Evolutionary conservation across 2,888 invertebrate genomes (phyloP), one percentile per base, ranked within the genome.

Genomic region (Andrena bicolor): DNA sequence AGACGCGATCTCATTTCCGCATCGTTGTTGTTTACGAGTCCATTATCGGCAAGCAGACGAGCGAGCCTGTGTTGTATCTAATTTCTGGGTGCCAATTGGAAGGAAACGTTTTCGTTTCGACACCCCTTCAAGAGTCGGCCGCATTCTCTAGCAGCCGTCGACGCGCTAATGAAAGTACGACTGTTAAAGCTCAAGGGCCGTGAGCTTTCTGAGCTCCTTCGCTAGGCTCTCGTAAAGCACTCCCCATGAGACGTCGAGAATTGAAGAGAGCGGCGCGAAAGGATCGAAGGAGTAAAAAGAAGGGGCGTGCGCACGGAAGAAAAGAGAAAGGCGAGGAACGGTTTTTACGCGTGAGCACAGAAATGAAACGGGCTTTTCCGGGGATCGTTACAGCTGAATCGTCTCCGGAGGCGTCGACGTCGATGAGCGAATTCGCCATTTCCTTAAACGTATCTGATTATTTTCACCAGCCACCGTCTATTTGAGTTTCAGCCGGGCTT

Each of bases 101-200:
- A 78, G 81, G 80, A 87, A 83, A 85, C 80, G 86, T 82, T 88
- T 87, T 86, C 86, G 73, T 77, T 81, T 80, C 83, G 73, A 80
- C 88, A 79, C 87, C 83, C 82, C 65, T 75, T 72, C 63, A 61
- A 71, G 70, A 53, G 84, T 69, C 49, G 10, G 73, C 58, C 70
- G 75, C 73, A 78, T 80, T 79, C 77, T 76, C 81, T 74, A 60
- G 72, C 76, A 78, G 78, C 74, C 83, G 80, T 77, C 84, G 83
- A 75, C 76, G 90, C 90, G 90, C 90, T 92, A 92, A 92, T 92
- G 92, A 92, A 92, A 92, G 91, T 90, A 91, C 90, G 90, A 91
- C 90, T 88, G 91, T 92, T 91, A 91, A 90, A 89, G 88, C 88
- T 89, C 87, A 89, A 91, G 91, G 88, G 89, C 90, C 86, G 85